Conservation (phyloP, 2,797 vertebrate species). For the Thaleichthys pacificus region DNA sequence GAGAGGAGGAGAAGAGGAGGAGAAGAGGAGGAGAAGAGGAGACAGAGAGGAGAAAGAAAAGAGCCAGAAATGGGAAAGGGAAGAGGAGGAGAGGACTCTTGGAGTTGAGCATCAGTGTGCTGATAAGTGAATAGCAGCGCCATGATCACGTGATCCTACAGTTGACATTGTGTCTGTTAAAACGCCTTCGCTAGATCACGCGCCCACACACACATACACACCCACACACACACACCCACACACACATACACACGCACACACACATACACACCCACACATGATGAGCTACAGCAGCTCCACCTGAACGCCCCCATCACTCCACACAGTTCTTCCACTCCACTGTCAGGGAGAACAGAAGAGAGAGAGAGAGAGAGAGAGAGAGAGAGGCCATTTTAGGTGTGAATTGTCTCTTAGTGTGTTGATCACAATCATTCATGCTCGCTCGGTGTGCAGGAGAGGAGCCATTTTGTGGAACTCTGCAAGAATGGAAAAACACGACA, state of each 20-base stretch:
- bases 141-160: too few species aligned
- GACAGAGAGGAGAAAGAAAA: too few species aligned
- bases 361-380: conserved; percentile 16
- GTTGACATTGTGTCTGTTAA: too few species aligned
- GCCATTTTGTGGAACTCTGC: conserved; percentile 62
- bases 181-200: too few species aligned
- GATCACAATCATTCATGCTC: not conserved
- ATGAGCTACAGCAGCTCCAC: not conserved
- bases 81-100: too few species aligned
- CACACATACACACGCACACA: not conserved
- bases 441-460: not conserved
- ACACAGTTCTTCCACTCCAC: not conserved
- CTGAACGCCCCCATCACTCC: not conserved
- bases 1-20: too few species aligned
- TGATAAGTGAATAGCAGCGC: too few species aligned
- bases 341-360: not conserved
- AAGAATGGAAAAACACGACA: conserved; percentile 36
- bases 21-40: too few species aligned
- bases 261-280: not conserved
- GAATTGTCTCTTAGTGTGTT: not conserved
- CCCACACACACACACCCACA: too few species aligned
- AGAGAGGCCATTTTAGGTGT: conserved; percentile 15
- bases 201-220: too few species aligned
- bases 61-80: too few species aligned
- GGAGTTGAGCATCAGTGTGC: too few species aligned